A percentile compares a stretch with the other conserved stretches of the same genome.
phyloP scores from a whole-genome alignment of 2,888 invertebrate genomes.

The Drosophila stalkeri region DNA sequence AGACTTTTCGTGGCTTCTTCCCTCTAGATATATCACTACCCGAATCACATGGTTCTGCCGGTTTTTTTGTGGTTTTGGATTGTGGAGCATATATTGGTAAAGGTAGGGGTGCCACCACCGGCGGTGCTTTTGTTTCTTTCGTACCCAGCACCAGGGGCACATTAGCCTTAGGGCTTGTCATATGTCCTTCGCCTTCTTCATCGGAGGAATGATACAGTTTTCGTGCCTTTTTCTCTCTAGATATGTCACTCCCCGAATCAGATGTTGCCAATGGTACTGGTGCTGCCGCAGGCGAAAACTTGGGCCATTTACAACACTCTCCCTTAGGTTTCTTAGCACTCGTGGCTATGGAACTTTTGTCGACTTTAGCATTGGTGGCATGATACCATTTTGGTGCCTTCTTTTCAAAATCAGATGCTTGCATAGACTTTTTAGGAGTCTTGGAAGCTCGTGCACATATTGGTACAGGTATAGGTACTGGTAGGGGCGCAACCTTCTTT shows the following conservation, averaged over 20 bases:
- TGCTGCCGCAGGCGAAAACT: background rate
- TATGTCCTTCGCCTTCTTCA: background rate
- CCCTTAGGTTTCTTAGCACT: background rate
- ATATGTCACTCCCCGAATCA: background rate
- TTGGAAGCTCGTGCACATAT: background rate
- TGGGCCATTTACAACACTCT: background rate
- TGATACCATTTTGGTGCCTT: too few relatives aligned
- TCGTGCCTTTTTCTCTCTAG: background rate
- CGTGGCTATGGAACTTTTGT: too few relatives aligned
- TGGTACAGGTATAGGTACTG: background rate
- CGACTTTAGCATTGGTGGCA: too few relatives aligned
- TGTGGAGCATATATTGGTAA: background rate
- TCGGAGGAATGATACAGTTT: background rate
- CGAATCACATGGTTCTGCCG: background rate
- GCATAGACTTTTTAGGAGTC: background rate
- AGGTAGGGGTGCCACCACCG: background rate
- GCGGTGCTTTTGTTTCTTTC: background rate
- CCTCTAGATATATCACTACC: background rate
- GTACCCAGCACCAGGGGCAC: background rate
- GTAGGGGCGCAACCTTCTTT: too few relatives aligned
- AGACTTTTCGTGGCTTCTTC: background rate
- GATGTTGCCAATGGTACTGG: background rate
- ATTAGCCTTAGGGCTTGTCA: background rate
- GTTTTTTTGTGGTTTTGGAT: background rate
- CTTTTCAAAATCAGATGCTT: too few relatives aligned